Conservation (phyloP, 92 coral and sea anemone genomes). For the Virgularia gustaviana region DNA sequence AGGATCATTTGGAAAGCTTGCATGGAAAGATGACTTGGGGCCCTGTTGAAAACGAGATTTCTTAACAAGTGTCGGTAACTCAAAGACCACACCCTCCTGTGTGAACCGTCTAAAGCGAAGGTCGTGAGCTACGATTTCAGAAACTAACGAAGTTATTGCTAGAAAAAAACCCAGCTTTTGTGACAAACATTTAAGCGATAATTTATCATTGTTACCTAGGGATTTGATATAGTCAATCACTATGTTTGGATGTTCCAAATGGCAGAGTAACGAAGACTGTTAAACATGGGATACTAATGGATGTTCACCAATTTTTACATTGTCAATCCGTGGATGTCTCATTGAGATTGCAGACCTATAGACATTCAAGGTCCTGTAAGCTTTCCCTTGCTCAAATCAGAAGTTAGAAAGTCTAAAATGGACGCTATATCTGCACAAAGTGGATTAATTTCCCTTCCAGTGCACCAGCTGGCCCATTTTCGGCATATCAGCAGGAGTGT, state of each 20-base stretch:
- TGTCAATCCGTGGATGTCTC: constrained; percentile 47
- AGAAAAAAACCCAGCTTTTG: constrained; percentile 46
- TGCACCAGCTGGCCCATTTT: constrained; percentile 59
- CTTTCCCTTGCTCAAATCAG: constrained; percentile 51
- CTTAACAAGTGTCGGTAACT: constrained; percentile 53
- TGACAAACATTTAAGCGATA: constrained; percentile 48
- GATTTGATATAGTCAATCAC: constrained; percentile 36
- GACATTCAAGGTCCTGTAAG: constrained; percentile 57
- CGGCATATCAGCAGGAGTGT: no score
- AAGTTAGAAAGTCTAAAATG: constrained; percentile 49
- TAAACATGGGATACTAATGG: constrained; percentile 48
- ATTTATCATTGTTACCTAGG: constrained; percentile 51
- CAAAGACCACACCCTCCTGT: constrained; percentile 58
- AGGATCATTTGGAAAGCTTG: constrained; percentile 46
- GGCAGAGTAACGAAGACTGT: constrained; percentile 52
- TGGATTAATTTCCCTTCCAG: constrained; percentile 48
- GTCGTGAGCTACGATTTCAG: constrained; percentile 55
- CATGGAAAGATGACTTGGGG: constrained; percentile 50
- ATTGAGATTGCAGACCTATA: constrained; percentile 54
- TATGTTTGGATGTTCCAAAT: constrained; percentile 52
- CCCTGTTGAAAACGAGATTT: constrained; percentile 49
- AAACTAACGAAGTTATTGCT: constrained; percentile 39
- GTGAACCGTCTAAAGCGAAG: constrained; percentile 52
- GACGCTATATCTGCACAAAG: constrained; percentile 46
- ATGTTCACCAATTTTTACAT: constrained; percentile 50